Evolutionary conservation across 2,888 invertebrate species (phyloP).

Genomic region (Physocephala rufipes): DNA sequence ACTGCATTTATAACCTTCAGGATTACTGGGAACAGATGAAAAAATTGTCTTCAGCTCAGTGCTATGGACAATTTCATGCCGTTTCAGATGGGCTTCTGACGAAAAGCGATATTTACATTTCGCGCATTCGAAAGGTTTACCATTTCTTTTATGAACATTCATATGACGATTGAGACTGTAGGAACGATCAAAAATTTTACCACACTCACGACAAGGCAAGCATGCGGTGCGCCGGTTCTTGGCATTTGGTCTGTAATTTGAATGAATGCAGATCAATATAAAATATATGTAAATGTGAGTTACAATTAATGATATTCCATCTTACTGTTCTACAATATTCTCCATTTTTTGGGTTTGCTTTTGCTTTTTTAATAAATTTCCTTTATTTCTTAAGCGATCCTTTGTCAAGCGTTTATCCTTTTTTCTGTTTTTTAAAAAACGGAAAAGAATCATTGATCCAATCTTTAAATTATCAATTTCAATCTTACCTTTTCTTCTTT

Average conservation of each 20-base stretch:
- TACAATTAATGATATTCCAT: too few species aligned
- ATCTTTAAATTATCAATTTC: neutral
- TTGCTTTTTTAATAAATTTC: neutral
- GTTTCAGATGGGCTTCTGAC: conserved; percentile 46
- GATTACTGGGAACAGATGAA: conserved; percentile 16
- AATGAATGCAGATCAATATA: too few species aligned
- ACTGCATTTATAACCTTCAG: conserved; percentile 65
- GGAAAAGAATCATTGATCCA: too few species aligned
- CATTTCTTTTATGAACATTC: conserved; percentile 49
- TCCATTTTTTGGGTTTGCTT: neutral
- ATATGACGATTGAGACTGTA: conserved; percentile 63
- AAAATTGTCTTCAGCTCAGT: conserved; percentile 16
- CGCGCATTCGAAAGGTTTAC: conserved; percentile 54
- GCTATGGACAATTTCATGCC: conserved; percentile 47
- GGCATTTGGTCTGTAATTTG: conserved; percentile 16
- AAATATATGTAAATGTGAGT: too few species aligned
- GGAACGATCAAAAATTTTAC: conserved; percentile 66
- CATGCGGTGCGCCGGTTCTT: conserved; percentile 19
- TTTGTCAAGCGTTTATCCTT: neutral
- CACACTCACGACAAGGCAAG: conserved; percentile 65
- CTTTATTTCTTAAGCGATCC: neutral
- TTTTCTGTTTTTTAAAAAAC: neutral
- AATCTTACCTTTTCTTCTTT: neutral
- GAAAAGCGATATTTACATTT: conserved; percentile 45
- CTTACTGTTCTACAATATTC: conserved; percentile 17